Percentiles rank a stretch among this genome's conserved stretches.
These are phyloP conservation scores for Sciurus carolinensis DNA, from an alignment of 2,797 vertebrate species.

Conservation along the genomic window DNA sequence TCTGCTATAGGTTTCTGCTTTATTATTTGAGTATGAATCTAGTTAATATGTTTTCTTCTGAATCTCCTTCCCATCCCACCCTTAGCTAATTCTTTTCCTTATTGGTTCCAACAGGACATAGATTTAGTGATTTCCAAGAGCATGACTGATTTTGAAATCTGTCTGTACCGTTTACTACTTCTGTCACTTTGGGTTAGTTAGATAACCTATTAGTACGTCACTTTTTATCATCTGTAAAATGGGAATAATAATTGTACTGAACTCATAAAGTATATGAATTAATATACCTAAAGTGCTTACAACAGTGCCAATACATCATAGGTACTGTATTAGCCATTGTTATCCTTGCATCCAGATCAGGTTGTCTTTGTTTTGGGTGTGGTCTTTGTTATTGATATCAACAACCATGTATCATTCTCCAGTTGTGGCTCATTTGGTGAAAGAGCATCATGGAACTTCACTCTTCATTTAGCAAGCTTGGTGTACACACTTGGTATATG, in stretches of 20 bases:
- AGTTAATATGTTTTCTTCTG: neutral
- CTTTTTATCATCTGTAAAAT: constrained; percentile 49
- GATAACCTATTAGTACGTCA: neutral
- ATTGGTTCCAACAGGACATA: neutral
- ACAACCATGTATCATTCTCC: neutral
- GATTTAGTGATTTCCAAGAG: neutral
- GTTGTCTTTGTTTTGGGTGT: neutral
- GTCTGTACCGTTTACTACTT: neutral
- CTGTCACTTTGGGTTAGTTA: neutral
- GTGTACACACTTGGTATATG: neutral
- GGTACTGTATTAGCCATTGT: neutral
- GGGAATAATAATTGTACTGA: neutral
- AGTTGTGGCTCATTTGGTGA: neutral
- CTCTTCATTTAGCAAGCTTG: neutral
- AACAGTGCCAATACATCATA: neutral
- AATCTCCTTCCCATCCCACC: neutral
- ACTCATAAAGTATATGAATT: neutral
- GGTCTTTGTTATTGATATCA: neutral
- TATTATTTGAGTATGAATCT: neutral
- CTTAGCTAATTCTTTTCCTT: constrained; percentile 9
- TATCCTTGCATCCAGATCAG: neutral
- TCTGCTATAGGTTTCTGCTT: neutral
- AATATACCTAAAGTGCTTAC: neutral
- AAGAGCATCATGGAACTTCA: neutral
- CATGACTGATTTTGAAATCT: neutral